Base-by-base conservation (phyloP, 2,888 invertebrate species). In the Flabesymbios commensalis region DNA sequence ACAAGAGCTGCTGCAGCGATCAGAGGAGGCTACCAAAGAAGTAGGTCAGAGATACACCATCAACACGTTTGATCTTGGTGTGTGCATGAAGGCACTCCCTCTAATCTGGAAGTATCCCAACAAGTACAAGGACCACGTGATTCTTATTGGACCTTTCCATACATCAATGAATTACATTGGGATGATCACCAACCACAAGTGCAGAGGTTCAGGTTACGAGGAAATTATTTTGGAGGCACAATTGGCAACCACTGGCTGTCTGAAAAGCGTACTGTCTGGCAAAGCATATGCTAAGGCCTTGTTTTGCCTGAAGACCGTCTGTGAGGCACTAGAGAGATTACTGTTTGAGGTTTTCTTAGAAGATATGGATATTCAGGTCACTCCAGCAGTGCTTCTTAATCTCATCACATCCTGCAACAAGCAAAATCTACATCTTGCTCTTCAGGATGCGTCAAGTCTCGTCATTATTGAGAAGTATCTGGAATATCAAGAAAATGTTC, bases 1-100 rank as follows among this genome's bases (percentile, higher is more conserved):
- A 2, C 31, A 43, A 22, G 60, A 60, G 36, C 47, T 43, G 24
- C 55, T 60, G 2, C 29, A 28, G 47, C n/a, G 26, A n/a, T 10
- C 58, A 24, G 52, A 59, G 32, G 53, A 43, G n/a, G 59, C 59
- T 10, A 36, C 63, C 10, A 14, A 33, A 17, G 57, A 59, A 43
- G 57, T 62, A 32, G 63, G 65, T 1, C 72, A 71, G 43, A 4
- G 42, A 32, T 70, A 65, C 41, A 57, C 57, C n/a, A 54, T 70
- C n/a, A 70, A 64, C 26, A 69, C 69, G 19, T 72, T 68, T 61
- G 70, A 71, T 42, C 48, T 70, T 7, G 65, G 68, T 2, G 66
- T 71, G 28, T 66, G 69, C 45, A 70, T 71, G 67, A 68, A 60
- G 67, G 67, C 47, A 19, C 60, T 53, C 33, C 70, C 68, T 10